A percentile compares a stretch with the other conserved stretches of the same genome.
phyloP scores from a whole-genome alignment of 2,113 vertebrate species.

The Eclectus roratus region DNA sequence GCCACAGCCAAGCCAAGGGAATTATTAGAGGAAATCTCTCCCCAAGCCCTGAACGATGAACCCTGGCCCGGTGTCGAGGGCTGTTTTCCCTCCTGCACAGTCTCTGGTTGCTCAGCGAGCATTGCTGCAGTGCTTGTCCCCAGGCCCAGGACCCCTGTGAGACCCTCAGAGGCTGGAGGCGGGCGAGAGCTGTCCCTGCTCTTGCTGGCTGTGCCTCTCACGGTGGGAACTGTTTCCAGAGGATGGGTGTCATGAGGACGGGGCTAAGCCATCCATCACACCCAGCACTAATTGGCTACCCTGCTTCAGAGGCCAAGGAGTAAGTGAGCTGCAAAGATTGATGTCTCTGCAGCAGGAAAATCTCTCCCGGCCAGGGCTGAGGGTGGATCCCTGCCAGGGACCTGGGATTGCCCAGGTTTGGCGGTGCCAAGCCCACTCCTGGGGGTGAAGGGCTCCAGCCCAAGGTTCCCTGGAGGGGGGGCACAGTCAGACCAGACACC shows the following conservation, averaged over 20 bases:
- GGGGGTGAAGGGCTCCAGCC: not conserved
- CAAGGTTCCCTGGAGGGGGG: not conserved
- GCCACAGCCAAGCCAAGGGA: not conserved
- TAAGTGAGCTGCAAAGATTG: constrained; percentile 44
- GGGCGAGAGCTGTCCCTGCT: not conserved
- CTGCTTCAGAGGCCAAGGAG: constrained; percentile 29
- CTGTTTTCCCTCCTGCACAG: not conserved
- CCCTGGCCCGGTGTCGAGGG: not conserved
- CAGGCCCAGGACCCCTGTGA: fast-evolving
- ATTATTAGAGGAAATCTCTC: not conserved
- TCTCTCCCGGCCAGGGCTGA: not conserved
- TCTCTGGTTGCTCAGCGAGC: not conserved
- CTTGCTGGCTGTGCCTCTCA: fast-evolving
- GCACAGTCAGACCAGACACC: not conserved
- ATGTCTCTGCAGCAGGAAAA: constrained; percentile 31
- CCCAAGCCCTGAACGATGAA: not conserved
- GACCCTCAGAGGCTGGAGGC: not conserved
- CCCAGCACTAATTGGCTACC: constrained; percentile 46
- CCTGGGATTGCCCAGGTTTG: not conserved
- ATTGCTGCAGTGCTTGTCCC: not conserved
- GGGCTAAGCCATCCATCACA: constrained; percentile 42
- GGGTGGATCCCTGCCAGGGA: constrained; percentile 42
- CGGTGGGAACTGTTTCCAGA: not conserved
- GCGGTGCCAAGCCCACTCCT: not conserved
- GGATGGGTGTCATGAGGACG: constrained; percentile 27